These are phyloP conservation scores for Leucoma salicis DNA, from an alignment of 2,888 invertebrate species.

Conservation along the genomic window DNA sequence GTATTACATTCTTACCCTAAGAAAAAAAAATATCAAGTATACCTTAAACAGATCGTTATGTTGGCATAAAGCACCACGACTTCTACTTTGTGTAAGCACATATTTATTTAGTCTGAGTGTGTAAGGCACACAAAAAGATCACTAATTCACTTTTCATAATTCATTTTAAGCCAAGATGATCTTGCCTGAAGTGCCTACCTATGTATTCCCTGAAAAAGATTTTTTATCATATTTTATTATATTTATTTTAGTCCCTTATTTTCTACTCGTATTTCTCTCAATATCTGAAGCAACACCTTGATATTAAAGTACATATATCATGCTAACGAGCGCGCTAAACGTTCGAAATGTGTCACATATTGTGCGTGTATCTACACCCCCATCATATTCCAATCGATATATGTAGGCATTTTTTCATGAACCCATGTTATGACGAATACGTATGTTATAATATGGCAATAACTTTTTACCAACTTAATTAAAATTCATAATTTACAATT, in stretches of 20 bases:
- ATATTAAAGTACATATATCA: slow-evolving; percentile 32
- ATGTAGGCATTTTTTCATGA: slow-evolving; percentile 16
- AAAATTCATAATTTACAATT: slow-evolving; percentile 10
- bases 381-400: slow-evolving; percentile 13
- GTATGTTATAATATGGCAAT: slow-evolving; percentile 24
- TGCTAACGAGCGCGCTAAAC: slow-evolving; percentile 33
- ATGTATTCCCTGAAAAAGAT: no score
- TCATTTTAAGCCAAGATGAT: no score
- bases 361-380: slow-evolving; percentile 17
- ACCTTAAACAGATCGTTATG: no score
- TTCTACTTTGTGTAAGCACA: no score
- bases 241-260: not conserved
- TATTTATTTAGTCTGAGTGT: no score
- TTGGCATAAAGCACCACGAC: no score
- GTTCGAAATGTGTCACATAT: slow-evolving; percentile 27
- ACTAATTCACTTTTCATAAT: no score
- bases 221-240: no score
- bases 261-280: slow-evolving; percentile 1
- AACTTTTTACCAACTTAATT: slow-evolving; percentile 24
- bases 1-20: no score
- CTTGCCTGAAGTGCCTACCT: no score
- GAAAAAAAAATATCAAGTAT: no score
- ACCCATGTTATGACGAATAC: slow-evolving; percentile 23
- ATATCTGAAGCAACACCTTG: slow-evolving; percentile 13
- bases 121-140: no score